A percentile compares a stretch with the other conserved stretches of the same genome.
phyloP scores from a whole-genome alignment of 2,113 vertebrate species.

The Candoia aspera region DNA sequence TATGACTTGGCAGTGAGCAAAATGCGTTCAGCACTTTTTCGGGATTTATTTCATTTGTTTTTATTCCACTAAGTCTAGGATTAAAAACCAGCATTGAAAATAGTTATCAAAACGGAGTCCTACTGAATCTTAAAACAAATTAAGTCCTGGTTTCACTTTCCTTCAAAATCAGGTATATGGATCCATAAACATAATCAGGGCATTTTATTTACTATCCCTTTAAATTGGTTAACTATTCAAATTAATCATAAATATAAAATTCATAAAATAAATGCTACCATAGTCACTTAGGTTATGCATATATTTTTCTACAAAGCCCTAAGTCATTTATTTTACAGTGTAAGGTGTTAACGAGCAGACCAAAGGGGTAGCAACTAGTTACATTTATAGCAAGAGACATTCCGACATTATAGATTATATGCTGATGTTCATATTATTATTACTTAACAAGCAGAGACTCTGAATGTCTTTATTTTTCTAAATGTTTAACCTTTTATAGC shows the following conservation, averaged over 20 bases:
- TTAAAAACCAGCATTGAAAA: not conserved
- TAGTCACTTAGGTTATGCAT: too few species aligned
- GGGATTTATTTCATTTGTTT: not conserved
- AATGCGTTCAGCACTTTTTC: not conserved
- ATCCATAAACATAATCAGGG: not conserved
- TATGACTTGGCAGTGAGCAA: not conserved
- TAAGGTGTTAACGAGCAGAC: too few species aligned
- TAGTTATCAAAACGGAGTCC: too few species aligned
- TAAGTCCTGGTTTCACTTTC: not conserved
- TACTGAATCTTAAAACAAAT: not conserved
- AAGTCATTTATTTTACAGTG: too few species aligned
- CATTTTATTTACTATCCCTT: not conserved
- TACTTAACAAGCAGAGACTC: not conserved
- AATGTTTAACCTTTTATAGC: slow-evolving; percentile 37
- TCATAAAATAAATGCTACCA: too few species aligned
- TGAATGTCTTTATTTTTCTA: not conserved
- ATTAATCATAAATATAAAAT: too few species aligned
- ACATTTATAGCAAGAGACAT: too few species aligned
- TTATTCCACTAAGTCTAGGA: not conserved
- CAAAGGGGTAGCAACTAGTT: too few species aligned
- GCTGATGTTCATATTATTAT: too few species aligned
- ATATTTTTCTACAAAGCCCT: too few species aligned
- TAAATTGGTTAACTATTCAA: not conserved
- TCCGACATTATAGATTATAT: too few species aligned
- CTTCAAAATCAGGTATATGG: not conserved